Conservation (phyloP, 2,888 invertebrate species). For the Ectemnius cavifrons region DNA sequence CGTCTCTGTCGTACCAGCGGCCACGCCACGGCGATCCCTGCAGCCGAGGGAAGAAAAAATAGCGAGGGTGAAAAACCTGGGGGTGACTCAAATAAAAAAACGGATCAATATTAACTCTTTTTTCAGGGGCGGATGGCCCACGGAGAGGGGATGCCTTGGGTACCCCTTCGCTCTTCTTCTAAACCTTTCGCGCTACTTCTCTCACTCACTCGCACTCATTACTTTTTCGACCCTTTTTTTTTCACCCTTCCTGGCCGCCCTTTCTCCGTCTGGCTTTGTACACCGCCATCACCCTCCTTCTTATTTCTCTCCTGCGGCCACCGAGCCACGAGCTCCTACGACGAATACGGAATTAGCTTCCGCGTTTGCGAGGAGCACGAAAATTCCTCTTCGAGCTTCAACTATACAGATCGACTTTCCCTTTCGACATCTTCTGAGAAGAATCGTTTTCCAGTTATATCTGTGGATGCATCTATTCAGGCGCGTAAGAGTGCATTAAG, state of each 20-base stretch:
- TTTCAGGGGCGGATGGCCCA: slow-evolving; percentile 77
- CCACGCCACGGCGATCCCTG: slow-evolving; percentile 64
- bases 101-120: slow-evolving; percentile 86
- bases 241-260: slow-evolving; percentile 52
- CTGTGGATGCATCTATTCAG: background rate
- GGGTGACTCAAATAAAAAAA: slow-evolving; percentile 84
- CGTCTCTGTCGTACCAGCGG: slow-evolving; percentile 67
- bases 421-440: background rate
- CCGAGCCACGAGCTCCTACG: slow-evolving; percentile 43
- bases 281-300: slow-evolving; percentile 32
- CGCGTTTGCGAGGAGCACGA: slow-evolving; percentile 30
- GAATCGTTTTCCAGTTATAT: background rate
- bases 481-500: too few species aligned
- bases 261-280: slow-evolving; percentile 42
- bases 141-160: slow-evolving; percentile 61
- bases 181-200: slow-evolving; percentile 28
- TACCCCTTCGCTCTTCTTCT: slow-evolving; percentile 36
- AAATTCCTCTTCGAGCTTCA: slow-evolving; percentile 17
- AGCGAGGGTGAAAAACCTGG: slow-evolving; percentile 82
- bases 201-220: slow-evolving; percentile 54
- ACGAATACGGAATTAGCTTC: slow-evolving; percentile 65
- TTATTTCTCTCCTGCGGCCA: slow-evolving; percentile 32
- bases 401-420: background rate
- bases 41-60: slow-evolving; percentile 77
- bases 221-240: slow-evolving; percentile 60